Conservation (phyloP, 2,797 vertebrate species). For the Acropternis orthonyx region DNA sequence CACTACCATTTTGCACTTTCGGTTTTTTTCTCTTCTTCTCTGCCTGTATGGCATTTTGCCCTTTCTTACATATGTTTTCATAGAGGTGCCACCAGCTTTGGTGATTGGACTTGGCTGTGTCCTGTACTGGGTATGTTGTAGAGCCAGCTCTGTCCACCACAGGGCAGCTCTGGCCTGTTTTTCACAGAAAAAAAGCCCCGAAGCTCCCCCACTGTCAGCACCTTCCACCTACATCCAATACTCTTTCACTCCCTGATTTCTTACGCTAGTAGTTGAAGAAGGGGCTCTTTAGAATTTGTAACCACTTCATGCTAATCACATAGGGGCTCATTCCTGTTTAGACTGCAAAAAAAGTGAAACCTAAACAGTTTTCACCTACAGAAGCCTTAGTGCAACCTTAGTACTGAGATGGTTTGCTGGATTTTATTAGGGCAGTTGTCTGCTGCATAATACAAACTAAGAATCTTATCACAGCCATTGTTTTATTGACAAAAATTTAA, state of each 20-base stretch:
- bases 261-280: background rate
- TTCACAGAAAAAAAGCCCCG: background rate
- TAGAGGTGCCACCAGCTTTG: background rate
- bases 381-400: background rate
- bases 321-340: background rate
- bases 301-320: background rate
- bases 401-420: background rate
- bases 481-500: background rate
- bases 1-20: background rate
- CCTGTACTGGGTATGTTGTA: background rate
- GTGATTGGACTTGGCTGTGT: background rate
- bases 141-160: background rate
- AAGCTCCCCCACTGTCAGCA: background rate
- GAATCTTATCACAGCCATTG: background rate
- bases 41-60: background rate
- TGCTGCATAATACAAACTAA: background rate
- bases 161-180: background rate
- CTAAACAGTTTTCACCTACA: background rate
- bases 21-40: accelerated
- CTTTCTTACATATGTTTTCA: background rate
- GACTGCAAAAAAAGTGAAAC: background rate
- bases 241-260: background rate
- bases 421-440: background rate
- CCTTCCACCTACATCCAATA: background rate
- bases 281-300: background rate